phyloP scores from a whole-genome alignment of 2,888 invertebrate species.

The Aquatica leii region DNA sequence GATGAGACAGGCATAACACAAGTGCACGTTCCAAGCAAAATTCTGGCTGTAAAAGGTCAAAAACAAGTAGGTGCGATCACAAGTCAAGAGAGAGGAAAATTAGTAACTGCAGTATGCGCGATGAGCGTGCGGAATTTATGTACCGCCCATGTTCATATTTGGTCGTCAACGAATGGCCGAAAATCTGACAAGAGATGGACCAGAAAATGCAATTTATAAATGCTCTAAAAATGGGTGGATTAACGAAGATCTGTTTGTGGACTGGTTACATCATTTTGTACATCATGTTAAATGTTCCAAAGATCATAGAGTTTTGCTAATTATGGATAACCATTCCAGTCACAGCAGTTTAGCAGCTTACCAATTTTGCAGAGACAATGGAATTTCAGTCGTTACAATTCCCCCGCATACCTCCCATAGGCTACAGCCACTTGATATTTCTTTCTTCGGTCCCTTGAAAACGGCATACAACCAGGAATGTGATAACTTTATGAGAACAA shows the following conservation, averaged over 20 bases:
- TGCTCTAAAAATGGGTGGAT: too few species aligned
- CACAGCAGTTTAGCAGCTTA: neutral
- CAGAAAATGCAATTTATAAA: too few species aligned
- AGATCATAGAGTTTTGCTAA: neutral
- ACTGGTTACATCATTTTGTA: neutral
- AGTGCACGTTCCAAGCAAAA: too few species aligned
- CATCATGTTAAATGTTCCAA: neutral
- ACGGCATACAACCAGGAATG: neutral
- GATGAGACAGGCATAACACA: too few species aligned
- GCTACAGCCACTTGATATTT: neutral
- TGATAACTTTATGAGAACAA: conserved; percentile 3
- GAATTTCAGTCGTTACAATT: neutral
- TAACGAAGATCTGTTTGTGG: too few species aligned
- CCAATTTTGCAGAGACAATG: neutral
- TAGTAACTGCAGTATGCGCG: neutral
- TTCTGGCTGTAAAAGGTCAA: too few species aligned
- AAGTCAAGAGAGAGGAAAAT: too few species aligned
- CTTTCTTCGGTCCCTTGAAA: neutral
- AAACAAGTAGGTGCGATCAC: neutral
- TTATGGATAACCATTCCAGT: neutral
- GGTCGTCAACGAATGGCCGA: too few species aligned
- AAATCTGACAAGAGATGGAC: too few species aligned
- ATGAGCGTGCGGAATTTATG: too few species aligned
- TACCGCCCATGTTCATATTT: too few species aligned
- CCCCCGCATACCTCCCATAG: conserved; percentile 3